Percentiles rank a stretch among this genome's conserved stretches.
These are phyloP conservation scores for Exocentrus adspersus DNA, from an alignment of 2,888 invertebrate species.

Conservation along the genomic window DNA sequence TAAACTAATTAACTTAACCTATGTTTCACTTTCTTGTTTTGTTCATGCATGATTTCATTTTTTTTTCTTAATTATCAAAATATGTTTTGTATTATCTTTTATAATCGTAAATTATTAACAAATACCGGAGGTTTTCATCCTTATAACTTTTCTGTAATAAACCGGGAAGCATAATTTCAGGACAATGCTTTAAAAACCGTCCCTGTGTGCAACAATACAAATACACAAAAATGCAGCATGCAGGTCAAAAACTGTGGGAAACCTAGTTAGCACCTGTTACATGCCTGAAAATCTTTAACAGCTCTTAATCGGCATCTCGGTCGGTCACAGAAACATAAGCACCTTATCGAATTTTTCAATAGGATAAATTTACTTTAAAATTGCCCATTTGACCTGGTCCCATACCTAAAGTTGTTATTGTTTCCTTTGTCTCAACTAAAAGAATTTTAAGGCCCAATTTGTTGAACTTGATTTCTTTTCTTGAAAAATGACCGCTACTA, in stretches of 20 bases:
- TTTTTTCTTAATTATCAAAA: too few species aligned
- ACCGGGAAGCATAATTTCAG: too few species aligned
- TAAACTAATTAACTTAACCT: too few species aligned
- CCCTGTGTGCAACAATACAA: neutral
- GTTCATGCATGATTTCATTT: too few species aligned
- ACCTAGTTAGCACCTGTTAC: slow-evolving; percentile 40
- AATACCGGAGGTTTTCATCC: too few species aligned
- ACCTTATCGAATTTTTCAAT: slow-evolving; percentile 40
- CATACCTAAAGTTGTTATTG: slow-evolving; percentile 16
- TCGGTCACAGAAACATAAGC: slow-evolving; percentile 27
- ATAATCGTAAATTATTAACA: too few species aligned
- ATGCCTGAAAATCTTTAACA: slow-evolving; percentile 35
- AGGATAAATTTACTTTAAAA: slow-evolving; percentile 30
- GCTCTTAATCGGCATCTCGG: slow-evolving; percentile 34
- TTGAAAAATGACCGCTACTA: slow-evolving; percentile 16
- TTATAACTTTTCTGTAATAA: too few species aligned
- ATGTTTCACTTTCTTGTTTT: too few species aligned
- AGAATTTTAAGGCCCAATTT: slow-evolving; percentile 6
- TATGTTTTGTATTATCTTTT: too few species aligned
- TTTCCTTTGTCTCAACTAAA: neutral
- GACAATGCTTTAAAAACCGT: too few species aligned
- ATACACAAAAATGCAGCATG: neutral
- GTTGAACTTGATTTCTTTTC: slow-evolving; percentile 17
- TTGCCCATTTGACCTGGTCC: slow-evolving; percentile 31
- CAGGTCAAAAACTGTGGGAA: slow-evolving; percentile 9